A percentile compares a stretch with the other conserved stretches of the same genome.
Conservation (phyloP, 2,888 invertebrate genomes). For the Galerucella calmariensis region DNA sequence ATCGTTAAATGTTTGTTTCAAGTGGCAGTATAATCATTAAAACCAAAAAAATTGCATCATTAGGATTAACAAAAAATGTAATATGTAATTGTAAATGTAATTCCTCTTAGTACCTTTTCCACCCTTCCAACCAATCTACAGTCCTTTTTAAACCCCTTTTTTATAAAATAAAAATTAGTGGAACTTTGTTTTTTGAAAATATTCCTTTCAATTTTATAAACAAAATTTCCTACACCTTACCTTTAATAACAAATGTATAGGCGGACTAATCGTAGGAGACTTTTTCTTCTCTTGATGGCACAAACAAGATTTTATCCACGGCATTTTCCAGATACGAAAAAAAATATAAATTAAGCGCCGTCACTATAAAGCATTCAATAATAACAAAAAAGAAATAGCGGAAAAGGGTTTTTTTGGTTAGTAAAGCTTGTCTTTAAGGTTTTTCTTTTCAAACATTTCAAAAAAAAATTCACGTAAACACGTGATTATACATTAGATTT, state of each 20-base stretch:
- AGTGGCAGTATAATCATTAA: too few species aligned
- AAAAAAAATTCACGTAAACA: constrained; percentile 2
- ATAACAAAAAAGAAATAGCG: background rate
- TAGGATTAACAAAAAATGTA: too few species aligned
- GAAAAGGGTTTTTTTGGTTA: background rate
- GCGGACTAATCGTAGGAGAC: constrained; percentile 64
- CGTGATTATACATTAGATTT: background rate
- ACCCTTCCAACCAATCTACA: too few species aligned
- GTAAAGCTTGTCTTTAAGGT: background rate
- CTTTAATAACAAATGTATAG: constrained; percentile 66
- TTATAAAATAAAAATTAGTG: too few species aligned
- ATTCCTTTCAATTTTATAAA: background rate
- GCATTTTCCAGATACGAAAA: constrained; percentile 54
- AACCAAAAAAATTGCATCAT: too few species aligned
- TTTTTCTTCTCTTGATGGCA: constrained; percentile 66
- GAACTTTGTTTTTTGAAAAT: background rate
- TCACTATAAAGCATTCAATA: background rate
- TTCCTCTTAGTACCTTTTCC: too few species aligned
- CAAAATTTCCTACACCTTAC: constrained; percentile 52
- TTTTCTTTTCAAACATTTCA: background rate
- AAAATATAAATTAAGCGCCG: background rate
- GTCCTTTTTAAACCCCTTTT: too few species aligned
- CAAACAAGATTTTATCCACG: constrained; percentile 66
- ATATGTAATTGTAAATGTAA: too few species aligned
- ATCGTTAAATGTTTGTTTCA: background rate